Evolutionary conservation across 2,113 vertebrate species (phyloP).

Genomic region (Corythoichthys haematopterus): DNA sequence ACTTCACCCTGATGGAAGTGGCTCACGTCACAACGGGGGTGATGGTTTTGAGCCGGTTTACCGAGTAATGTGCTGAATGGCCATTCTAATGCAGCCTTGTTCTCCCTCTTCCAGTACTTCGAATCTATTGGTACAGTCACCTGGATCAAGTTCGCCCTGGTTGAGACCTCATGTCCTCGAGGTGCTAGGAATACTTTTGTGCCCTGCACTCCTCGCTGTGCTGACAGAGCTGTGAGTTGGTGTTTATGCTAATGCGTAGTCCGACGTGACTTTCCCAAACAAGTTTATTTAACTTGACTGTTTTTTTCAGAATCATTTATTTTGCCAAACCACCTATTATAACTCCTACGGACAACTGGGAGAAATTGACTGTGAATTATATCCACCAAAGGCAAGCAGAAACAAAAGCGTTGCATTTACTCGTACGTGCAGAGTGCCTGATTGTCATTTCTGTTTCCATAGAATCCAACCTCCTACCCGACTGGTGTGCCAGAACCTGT

Average conservation of each 20-base stretch:
- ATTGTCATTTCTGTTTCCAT: background rate
- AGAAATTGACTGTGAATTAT: background rate
- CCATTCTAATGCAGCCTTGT: background rate
- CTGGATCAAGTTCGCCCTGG: background rate
- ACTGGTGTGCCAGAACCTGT: background rate
- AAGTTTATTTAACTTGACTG: background rate
- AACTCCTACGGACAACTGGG: background rate
- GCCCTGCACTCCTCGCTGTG: background rate
- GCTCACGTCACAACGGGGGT: background rate
- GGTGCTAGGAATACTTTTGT: background rate
- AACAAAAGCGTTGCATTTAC: background rate
- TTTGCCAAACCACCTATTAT: background rate
- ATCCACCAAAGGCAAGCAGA: background rate
- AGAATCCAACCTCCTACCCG: background rate
- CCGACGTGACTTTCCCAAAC: background rate
- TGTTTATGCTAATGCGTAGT: background rate
- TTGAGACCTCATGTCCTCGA: constrained; percentile 1
- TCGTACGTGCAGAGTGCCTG: background rate
- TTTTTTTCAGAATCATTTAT: background rate
- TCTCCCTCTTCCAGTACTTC: background rate
- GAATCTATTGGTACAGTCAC: background rate
- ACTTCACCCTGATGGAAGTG: constrained; percentile 2
- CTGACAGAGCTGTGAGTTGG: constrained; percentile 5
- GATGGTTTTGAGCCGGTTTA: background rate
- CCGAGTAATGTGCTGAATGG: background rate